Conservation (phyloP, 2,113 vertebrate genomes). For the Corythoichthys intestinalis region DNA sequence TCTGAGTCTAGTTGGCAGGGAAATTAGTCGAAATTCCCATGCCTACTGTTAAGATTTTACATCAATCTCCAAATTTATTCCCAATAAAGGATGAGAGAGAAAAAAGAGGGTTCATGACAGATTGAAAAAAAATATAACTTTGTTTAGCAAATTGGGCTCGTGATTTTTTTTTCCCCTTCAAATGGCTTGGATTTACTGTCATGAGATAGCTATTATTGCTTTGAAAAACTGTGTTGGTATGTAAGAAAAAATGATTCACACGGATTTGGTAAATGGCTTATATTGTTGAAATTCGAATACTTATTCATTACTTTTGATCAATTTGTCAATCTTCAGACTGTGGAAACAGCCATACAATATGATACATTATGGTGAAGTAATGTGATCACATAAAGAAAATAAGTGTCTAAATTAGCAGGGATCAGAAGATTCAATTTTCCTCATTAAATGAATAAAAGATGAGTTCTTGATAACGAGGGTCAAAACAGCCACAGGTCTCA, state of each 20-base stretch:
- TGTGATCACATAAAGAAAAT: not conserved
- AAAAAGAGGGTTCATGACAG: constrained; percentile 60
- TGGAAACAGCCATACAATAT: not conserved
- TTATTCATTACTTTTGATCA: not conserved
- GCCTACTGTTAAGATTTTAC: too few relatives aligned
- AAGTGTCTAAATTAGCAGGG: not conserved
- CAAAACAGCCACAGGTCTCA: constrained; percentile 23
- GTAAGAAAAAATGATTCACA: constrained; percentile 7
- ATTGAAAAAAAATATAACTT: constrained; percentile 6
- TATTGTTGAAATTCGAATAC: not conserved
- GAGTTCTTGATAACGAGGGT: constrained; percentile 1
- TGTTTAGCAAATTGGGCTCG: constrained; percentile 17
- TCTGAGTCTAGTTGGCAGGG: too few relatives aligned
- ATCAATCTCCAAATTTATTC: not conserved
- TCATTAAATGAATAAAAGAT: constrained; percentile 8
- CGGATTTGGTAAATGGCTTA: not conserved
- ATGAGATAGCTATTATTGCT: constrained; percentile 19
- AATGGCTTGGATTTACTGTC: constrained; percentile 11
- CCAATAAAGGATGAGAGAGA: not conserved
- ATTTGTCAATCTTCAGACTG: not conserved
- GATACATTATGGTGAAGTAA: not conserved
- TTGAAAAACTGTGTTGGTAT: constrained; percentile 15
- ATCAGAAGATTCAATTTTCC: constrained; percentile 1
- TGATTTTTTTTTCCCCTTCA: constrained; percentile 6
- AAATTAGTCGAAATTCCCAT: too few relatives aligned